Conservation (phyloP, 2,797 vertebrate genomes). For the Muscicapa comitata region DNA sequence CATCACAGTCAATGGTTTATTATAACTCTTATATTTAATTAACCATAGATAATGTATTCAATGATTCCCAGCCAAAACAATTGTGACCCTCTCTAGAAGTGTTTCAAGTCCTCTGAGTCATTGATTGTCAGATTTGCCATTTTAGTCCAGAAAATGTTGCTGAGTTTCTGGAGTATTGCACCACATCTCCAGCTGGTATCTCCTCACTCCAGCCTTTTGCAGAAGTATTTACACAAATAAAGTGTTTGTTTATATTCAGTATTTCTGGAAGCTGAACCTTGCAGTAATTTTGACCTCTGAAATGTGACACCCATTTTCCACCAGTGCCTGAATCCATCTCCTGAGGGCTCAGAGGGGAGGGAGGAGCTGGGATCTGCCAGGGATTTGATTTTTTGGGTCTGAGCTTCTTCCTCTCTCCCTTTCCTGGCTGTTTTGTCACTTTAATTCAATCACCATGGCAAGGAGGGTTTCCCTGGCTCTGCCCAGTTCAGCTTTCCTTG, state of each 20-base stretch:
- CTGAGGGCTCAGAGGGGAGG: background rate
- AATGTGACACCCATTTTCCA: background rate
- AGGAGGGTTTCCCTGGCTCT: background rate
- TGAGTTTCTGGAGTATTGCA: background rate
- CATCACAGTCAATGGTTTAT: background rate
- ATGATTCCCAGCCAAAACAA: background rate
- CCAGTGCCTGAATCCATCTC: background rate
- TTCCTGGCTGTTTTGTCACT: background rate
- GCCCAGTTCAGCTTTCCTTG: background rate
- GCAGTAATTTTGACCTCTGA: background rate
- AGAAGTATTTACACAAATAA: slow-evolving; percentile 26
- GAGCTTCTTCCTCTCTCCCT: accelerated
- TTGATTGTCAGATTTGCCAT: background rate
- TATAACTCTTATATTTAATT: background rate
- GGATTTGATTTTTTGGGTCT: background rate
- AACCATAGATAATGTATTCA: background rate
- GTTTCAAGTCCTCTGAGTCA: slow-evolving; percentile 7
- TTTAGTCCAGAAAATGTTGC: background rate
- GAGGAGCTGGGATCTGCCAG: background rate
- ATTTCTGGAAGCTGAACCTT: background rate
- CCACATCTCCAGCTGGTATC: background rate
- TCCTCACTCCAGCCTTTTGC: background rate
- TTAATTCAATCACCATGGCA: accelerated
- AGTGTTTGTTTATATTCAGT: background rate
- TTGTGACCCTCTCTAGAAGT: background rate